Conservation (phyloP, 1,140 invertebrate genomes). For the Drosophila nannoptera region DNA sequence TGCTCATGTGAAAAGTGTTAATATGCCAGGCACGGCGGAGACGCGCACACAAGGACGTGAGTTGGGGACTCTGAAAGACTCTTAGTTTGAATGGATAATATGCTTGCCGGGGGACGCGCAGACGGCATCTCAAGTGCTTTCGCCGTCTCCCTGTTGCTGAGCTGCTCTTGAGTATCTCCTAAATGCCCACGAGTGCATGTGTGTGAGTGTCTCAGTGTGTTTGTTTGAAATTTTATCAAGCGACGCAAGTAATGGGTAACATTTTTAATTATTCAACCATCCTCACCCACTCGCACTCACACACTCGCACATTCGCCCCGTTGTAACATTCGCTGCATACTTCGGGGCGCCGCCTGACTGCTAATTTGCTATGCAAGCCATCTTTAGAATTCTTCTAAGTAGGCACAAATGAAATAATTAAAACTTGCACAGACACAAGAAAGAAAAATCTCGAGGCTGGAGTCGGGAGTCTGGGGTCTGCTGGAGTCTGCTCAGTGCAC, state of each 20-base stretch:
- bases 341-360: constrained; percentile 39
- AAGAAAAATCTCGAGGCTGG: constrained; percentile 3
- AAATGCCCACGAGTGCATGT: constrained; percentile 23
- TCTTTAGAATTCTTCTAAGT: constrained; percentile 60
- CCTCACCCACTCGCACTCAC: constrained; percentile 12
- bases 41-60: no score
- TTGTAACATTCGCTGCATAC: constrained; percentile 36
- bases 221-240: constrained; percentile 72
- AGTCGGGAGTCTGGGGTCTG: not conserved
- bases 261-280: constrained; percentile 77
- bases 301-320: not conserved
- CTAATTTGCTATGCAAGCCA: constrained; percentile 78
- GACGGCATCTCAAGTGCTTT: constrained; percentile 74
- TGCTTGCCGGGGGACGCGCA: constrained; percentile 18
- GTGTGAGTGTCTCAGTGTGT: constrained; percentile 26
- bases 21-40: constrained; percentile 56
- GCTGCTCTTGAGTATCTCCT: constrained; percentile 37
- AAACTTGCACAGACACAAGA: constrained; percentile 46
- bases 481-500: not conserved
- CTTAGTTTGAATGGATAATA: constrained; percentile 39
- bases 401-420: constrained; percentile 74
- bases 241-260: constrained; percentile 74
- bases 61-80: not conserved
- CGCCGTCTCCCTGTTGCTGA: constrained; percentile 45
- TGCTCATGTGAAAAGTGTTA: constrained; percentile 65